Evolutionary conservation across 2,113 vertebrate genomes (phyloP).

Genomic region (Dunckerocampus dactyliophorus): DNA sequence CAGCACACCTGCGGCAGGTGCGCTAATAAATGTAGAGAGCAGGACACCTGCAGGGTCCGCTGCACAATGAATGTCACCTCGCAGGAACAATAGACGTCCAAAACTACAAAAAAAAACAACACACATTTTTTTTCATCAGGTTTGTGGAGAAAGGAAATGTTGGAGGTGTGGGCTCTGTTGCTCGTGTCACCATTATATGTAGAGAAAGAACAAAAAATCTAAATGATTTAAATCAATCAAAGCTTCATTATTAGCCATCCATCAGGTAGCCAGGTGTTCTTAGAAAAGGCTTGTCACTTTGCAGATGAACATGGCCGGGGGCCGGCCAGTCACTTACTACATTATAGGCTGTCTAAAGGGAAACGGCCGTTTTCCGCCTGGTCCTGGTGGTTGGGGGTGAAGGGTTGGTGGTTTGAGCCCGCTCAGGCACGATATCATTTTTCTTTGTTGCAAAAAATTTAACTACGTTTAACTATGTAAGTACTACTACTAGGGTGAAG

Average conservation of each 20-base stretch:
- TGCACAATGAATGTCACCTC: slow-evolving; percentile 20
- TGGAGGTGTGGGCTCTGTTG: slow-evolving; percentile 2
- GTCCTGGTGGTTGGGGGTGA: too few relatives aligned
- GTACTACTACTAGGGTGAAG: too few relatives aligned
- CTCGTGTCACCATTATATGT: neutral
- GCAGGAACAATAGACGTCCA: slow-evolving; percentile 12
- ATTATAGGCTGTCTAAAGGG: too few relatives aligned
- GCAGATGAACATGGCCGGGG: too few relatives aligned
- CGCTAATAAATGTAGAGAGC: neutral
- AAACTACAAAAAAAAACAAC: neutral
- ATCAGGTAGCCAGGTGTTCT: neutral
- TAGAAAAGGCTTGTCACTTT: too few relatives aligned
- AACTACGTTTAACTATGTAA: too few relatives aligned
- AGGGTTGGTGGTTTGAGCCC: too few relatives aligned
- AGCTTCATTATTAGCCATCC: neutral
- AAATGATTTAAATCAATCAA: neutral
- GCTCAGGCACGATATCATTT: too few relatives aligned
- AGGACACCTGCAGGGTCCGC: neutral
- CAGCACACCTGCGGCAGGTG: neutral
- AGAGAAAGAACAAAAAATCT: neutral
- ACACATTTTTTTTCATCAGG: neutral
- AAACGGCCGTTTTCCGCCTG: too few relatives aligned
- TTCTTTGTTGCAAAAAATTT: too few relatives aligned
- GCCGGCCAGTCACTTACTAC: too few relatives aligned
- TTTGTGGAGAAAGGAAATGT: slow-evolving; percentile 13